A percentile compares a stretch with the other conserved stretches of the same genome.
Evolutionary conservation across 2,113 vertebrate species (phyloP).

Genomic region (Pseudolaguvia tuberculata): DNA sequence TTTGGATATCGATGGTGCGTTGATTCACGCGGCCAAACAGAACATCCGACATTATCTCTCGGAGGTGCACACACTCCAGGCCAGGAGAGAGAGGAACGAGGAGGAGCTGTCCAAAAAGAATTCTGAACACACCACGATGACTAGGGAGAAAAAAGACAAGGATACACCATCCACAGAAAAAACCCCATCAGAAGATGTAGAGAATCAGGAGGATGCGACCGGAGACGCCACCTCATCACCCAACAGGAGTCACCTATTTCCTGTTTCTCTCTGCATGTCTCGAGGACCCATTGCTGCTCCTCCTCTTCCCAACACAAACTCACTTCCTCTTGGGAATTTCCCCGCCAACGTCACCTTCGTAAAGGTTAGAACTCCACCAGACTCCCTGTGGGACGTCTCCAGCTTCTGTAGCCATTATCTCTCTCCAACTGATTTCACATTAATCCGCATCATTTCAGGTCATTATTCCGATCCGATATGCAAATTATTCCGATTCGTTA

Average conservation of each 20-base stretch:
- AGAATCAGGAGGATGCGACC: slow-evolving; percentile 40
- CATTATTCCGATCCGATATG: too few relatives aligned
- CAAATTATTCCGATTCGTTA: too few relatives aligned
- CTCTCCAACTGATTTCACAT: too few relatives aligned
- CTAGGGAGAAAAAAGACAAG: not conserved
- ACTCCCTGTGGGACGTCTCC: too few relatives aligned
- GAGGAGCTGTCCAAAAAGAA: slow-evolving; percentile 42
- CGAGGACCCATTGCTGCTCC: slow-evolving; percentile 86
- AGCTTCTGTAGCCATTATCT: too few relatives aligned
- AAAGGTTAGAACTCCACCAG: slow-evolving; percentile 70
- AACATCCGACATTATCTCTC: slow-evolving; percentile 89
- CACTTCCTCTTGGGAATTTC: slow-evolving; percentile 67
- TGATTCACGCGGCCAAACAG: slow-evolving; percentile 81
- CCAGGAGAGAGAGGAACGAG: slow-evolving; percentile 41
- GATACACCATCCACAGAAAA: not conserved
- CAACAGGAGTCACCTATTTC: slow-evolving; percentile 66
- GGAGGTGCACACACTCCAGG: slow-evolving; percentile 67
- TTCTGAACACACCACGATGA: not conserved
- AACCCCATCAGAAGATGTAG: slow-evolving; percentile 45
- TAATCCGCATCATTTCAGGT: too few relatives aligned
- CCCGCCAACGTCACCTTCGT: slow-evolving; percentile 86
- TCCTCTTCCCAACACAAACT: slow-evolving; percentile 62
- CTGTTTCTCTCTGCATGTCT: slow-evolving; percentile 77
- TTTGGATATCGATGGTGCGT: slow-evolving; percentile 77
- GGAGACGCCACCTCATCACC: slow-evolving; percentile 33